Conservation (phyloP, 2,888 invertebrate genomes). For the Dendrolimus houi region DNA sequence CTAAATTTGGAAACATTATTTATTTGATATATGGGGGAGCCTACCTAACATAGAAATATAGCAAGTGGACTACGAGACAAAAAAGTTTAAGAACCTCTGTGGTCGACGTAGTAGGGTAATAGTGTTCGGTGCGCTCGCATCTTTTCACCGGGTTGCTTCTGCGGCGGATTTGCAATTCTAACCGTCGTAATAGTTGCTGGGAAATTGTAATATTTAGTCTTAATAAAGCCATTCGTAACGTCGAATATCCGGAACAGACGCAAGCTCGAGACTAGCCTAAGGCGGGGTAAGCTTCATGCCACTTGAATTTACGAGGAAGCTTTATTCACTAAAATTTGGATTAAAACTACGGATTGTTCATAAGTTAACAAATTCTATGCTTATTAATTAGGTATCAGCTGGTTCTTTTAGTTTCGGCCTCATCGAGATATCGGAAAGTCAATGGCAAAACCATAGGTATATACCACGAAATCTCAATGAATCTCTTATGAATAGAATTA, state of each 20-base stretch:
- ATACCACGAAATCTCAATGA: too few relatives aligned
- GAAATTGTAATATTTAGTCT: slow-evolving; percentile 70
- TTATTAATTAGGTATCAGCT: background rate
- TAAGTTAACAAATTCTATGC: background rate
- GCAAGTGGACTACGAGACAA: too few relatives aligned
- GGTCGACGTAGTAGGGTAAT: slow-evolving; percentile 24
- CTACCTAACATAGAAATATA: too few relatives aligned
- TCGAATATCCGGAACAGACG: slow-evolving; percentile 60
- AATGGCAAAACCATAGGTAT: too few relatives aligned
- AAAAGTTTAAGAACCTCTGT: background rate
- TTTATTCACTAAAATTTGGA: slow-evolving; percentile 25
- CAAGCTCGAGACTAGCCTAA: slow-evolving; percentile 39
- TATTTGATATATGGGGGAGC: too few relatives aligned
- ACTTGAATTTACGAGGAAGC: slow-evolving; percentile 46
- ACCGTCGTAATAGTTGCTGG: slow-evolving; percentile 58
- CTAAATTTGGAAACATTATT: too few relatives aligned
- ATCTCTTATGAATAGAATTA: too few relatives aligned
- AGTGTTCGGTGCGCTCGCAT: slow-evolving; percentile 53
- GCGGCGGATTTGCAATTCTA: slow-evolving; percentile 64
- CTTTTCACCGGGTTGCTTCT: slow-evolving; percentile 57
- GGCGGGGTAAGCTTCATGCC: slow-evolving; percentile 33
- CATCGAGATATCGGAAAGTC: too few relatives aligned
- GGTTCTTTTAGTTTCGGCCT: too few relatives aligned
- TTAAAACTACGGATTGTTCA: slow-evolving; percentile 11
- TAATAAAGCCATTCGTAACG: slow-evolving; percentile 71